Percentiles rank a stretch among this genome's conserved stretches.
phyloP scores from a whole-genome alignment of 2,888 invertebrate genomes.

The Chydorus sphaericus region DNA sequence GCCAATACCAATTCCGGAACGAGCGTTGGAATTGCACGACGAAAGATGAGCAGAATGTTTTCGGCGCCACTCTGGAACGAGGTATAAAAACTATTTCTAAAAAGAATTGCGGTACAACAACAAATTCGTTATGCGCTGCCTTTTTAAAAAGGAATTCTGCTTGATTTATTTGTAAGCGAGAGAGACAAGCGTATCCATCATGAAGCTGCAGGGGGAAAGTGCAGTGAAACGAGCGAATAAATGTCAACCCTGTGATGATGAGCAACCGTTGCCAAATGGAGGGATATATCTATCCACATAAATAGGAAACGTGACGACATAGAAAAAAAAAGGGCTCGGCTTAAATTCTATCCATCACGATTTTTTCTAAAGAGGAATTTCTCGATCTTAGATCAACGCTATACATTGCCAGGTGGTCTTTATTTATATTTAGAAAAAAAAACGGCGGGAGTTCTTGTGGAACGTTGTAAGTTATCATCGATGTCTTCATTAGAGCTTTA shows the following conservation, averaged over 20 bases:
- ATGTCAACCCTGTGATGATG: background rate
- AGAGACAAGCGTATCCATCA: background rate
- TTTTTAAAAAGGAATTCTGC: background rate
- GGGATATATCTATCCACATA: too few species aligned
- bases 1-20: slow-evolving; percentile 38
- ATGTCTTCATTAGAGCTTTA: too few species aligned
- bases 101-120: too few species aligned
- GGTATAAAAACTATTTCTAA: too few species aligned
- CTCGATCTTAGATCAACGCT: too few species aligned
- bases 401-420: background rate
- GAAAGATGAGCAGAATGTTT: slow-evolving; percentile 30
- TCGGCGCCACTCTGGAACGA: slow-evolving; percentile 35
- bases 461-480: too few species aligned
- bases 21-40: slow-evolving; percentile 41
- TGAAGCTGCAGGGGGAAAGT: background rate
- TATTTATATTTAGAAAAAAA: background rate
- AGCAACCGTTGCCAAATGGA: background rate
- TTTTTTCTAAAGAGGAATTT: background rate
- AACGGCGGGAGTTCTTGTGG: too few species aligned
- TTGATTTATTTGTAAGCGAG: background rate
- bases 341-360: background rate
- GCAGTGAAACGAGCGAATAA: too few species aligned
- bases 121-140: too few species aligned
- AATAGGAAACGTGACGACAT: background rate
- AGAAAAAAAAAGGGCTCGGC: background rate